Conservation (phyloP, 2,888 invertebrate genomes). For the Scrobipalpa costella region DNA sequence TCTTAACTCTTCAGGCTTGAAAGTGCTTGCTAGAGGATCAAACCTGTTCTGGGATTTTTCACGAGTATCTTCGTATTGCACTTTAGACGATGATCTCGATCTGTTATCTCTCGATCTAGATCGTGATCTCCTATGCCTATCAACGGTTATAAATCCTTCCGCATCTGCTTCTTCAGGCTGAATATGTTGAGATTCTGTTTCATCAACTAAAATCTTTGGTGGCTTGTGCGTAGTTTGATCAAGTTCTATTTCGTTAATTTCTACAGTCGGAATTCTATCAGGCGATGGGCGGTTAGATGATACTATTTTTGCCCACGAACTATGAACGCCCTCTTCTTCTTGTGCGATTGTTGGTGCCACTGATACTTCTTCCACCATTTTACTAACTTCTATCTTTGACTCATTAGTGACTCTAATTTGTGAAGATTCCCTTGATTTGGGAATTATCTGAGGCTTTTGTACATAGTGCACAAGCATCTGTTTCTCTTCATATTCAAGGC, state of each 20-base stretch:
- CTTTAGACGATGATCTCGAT: constrained; percentile 52
- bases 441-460: constrained; percentile 35
- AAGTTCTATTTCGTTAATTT: constrained; percentile 36
- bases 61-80: constrained; percentile 45
- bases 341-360: constrained; percentile 17
- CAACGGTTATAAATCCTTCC: constrained; percentile 76
- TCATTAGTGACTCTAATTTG: constrained; percentile 28
- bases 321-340: constrained; percentile 40
- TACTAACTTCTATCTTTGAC: no score
- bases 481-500: constrained; percentile 41
- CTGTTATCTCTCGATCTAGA: constrained; percentile 77
- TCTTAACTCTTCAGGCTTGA: constrained; percentile 51
- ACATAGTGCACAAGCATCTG: constrained; percentile 34
- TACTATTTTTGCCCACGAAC: constrained; percentile 73
- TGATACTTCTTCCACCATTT: constrained; percentile 25
- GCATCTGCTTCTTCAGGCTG: constrained; percentile 57
- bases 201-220: constrained; percentile 66
- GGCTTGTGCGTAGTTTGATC: constrained; percentile 41
- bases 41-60: constrained; percentile 65
- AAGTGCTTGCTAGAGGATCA: constrained; percentile 54
- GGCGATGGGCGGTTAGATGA: constrained; percentile 60
- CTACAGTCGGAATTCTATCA: constrained; percentile 51
- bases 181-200: constrained; percentile 50
- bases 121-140: constrained; percentile 72
- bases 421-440: constrained; percentile 24